phyloP scores from a whole-genome alignment of 2,888 invertebrate genomes.

The Druceiella hillmani region DNA sequence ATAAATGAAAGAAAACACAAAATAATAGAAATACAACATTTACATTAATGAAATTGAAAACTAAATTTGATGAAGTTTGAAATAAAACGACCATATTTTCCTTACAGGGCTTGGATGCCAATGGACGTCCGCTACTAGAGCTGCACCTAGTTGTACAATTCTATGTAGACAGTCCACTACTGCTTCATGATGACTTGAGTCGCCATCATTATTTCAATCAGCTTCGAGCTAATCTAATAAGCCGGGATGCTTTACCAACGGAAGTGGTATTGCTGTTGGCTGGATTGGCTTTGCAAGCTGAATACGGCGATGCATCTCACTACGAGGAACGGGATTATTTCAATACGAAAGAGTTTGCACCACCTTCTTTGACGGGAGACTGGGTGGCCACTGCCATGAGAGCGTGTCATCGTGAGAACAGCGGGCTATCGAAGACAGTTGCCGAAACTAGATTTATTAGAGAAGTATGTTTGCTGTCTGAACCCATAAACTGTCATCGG shows the following conservation, averaged over 20 bases:
- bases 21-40: not conserved
- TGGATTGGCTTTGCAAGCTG: conserved; percentile 88
- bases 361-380: conserved; percentile 57
- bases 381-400: conserved; percentile 61
- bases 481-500: conserved; percentile 85
- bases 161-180: conserved; percentile 87
- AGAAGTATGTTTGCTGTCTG: conserved; percentile 77
- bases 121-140: conserved; percentile 83
- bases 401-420: conserved; percentile 76
- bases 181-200: conserved; percentile 86
- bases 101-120: conserved; percentile 79
- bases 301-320: conserved; percentile 70
- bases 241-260: conserved; percentile 55
- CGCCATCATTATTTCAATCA: conserved; percentile 94
- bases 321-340: conserved; percentile 52
- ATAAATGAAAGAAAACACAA: not conserved
- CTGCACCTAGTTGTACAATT: conserved; percentile 90
- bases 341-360: conserved; percentile 82
- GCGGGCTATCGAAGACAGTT: conserved; percentile 70
- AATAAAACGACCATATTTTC: conserved; percentile 20
- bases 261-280: conserved; percentile 75
- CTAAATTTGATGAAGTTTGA: conserved; percentile 8
- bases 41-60: not conserved
- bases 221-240: conserved; percentile 80
- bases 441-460: conserved; percentile 86